These are phyloP conservation scores for Drosophila ambigua DNA, from an alignment of 1,140 invertebrate genomes.

Conservation along the genomic window DNA sequence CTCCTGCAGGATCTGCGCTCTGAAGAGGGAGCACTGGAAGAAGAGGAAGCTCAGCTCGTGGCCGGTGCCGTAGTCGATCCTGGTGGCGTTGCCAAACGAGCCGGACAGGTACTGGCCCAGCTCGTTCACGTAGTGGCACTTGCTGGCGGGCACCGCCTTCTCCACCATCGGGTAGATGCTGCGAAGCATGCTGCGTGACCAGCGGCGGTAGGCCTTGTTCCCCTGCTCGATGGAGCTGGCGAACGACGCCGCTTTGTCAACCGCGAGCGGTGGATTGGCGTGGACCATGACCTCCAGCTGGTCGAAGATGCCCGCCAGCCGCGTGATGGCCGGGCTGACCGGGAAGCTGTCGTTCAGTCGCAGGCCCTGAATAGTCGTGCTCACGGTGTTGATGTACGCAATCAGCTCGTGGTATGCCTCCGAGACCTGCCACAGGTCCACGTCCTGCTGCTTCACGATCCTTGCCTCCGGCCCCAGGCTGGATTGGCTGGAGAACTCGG, in stretches of 20 bases:
- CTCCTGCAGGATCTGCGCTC: conserved; percentile 18
- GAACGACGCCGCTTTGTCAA: not conserved
- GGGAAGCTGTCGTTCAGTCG: conserved; percentile 11
- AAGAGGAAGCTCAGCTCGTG: conserved; percentile 63
- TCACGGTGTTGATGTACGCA: conserved; percentile 43
- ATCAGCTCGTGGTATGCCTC: conserved; percentile 39
- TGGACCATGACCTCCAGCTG: conserved; percentile 21
- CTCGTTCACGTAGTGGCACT: conserved; percentile 47
- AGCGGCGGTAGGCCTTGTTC: conserved; percentile 27
- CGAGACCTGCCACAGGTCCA: conserved; percentile 29
- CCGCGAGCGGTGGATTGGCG: not conserved
- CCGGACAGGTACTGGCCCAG: conserved; percentile 50
- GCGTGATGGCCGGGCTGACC: conserved; percentile 26
- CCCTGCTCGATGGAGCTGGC: not conserved
- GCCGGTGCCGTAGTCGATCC: conserved; percentile 49
- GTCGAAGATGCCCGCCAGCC: conserved; percentile 47
- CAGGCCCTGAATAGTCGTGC: conserved; percentile 51
- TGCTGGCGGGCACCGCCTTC: conserved; percentile 27
- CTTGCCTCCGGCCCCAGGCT: conserved; percentile 11
- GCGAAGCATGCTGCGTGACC: conserved; percentile 45
- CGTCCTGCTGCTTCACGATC: conserved; percentile 20
- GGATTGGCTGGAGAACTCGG: conserved; percentile 4
- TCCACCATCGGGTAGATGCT: conserved; percentile 46
- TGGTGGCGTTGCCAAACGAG: conserved; percentile 49
- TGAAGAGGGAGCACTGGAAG: conserved; percentile 50